Evolutionary conservation across 2,797 vertebrate species (phyloP), one percentile per base, ranked within the genome.

Genomic region (Parambassis ranga): DNA sequence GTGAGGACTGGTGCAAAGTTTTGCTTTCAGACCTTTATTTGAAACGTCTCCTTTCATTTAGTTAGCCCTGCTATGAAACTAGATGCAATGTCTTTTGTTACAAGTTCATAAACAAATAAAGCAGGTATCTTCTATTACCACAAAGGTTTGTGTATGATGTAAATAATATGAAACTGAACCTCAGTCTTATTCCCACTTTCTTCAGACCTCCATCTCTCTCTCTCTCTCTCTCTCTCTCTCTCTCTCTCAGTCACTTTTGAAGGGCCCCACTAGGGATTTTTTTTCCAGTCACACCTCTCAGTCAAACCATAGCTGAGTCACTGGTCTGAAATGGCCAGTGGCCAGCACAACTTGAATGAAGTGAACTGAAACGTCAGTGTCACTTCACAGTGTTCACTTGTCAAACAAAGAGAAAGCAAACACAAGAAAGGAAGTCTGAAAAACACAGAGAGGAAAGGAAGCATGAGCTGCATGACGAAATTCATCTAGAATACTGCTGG

Each of bases 331-430:
- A 70, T 83, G 46, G 42, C 61, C 59, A 71, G 47, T 23, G 51
- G 33, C 35, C 48, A 26, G 56, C 49, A 49, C 39, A 49, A 37
- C 43, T 24, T 46, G 8, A 43, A 42, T 15, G 15, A 68, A 82
- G 48, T 77, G 62, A 80, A 72, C 60, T 71, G 73, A 71, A 77
- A 73, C 60, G 24, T 64, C 65, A 60, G 59, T 30, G 65, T 73
- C 73, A 76, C 62, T 60, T 60, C 23, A 46, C 28, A 16, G 55
- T 60, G 39, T 55, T 75, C 23, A 15, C 68, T 69, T 68, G 68
- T 82, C 71, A 80, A 73, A 69, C 33, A 43, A 66, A 42, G 32
- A 44, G 31, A 62, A 42, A 62, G 46, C 30, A 35, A 48, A 31
- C 33, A 10, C 5, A 47, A 38, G 36, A 55, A 41, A 62, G 30